These are phyloP conservation scores for Labeo rohita DNA, from an alignment of 2,113 vertebrate genomes.

Conservation along the genomic window DNA sequence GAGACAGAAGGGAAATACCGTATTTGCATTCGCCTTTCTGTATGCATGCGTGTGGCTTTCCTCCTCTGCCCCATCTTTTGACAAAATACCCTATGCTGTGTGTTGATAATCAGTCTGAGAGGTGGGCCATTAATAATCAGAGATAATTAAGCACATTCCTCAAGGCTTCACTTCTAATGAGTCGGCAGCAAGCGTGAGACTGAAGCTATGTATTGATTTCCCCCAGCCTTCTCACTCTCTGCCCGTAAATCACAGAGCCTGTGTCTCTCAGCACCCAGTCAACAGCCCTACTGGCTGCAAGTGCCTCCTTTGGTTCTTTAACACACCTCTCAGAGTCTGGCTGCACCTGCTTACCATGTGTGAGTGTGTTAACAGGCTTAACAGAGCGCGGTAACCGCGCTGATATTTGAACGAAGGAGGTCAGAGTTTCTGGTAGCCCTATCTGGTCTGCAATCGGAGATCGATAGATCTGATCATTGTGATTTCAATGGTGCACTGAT, in stretches of 20 bases:
- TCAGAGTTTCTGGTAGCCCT: background rate
- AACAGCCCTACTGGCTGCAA: slow-evolving; percentile 25
- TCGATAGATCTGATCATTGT: background rate
- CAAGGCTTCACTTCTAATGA: slow-evolving; percentile 65
- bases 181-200: slow-evolving; percentile 61
- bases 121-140: slow-evolving; percentile 66
- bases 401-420: background rate
- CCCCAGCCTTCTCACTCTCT: slow-evolving; percentile 42
- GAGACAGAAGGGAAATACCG: slow-evolving; percentile 47
- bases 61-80: slow-evolving; percentile 13
- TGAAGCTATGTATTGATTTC: slow-evolving; percentile 64
- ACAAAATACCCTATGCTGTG: slow-evolving; percentile 37
- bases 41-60: slow-evolving; percentile 42
- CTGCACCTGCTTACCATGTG: slow-evolving; percentile 32
- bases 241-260: slow-evolving; percentile 51
- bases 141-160: slow-evolving; percentile 71
- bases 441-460: background rate
- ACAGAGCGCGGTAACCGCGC: background rate
- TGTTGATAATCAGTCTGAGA: slow-evolving; percentile 43
- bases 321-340: slow-evolving; percentile 22
- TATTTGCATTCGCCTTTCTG: slow-evolving; percentile 52
- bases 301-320: slow-evolving; percentile 22
- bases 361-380: slow-evolving; percentile 27
- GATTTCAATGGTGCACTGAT: background rate
- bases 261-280: slow-evolving; percentile 31